phyloP scores from a whole-genome alignment of 2,888 invertebrate genomes.

The Cheilosia pagana region DNA sequence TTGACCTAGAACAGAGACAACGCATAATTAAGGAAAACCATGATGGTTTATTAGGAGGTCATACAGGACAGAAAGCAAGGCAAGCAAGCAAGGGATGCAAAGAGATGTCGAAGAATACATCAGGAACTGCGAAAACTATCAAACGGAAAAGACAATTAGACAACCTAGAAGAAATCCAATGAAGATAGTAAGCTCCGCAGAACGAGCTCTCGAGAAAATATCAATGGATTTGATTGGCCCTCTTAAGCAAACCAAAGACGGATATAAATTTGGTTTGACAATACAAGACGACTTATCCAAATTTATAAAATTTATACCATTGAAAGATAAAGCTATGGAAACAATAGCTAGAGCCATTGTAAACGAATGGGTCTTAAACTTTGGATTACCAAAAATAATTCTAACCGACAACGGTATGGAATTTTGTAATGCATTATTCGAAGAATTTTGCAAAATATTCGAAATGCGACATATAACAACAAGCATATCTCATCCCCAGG shows the following conservation, averaged over 20 bases:
- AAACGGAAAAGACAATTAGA: slow-evolving; percentile 35
- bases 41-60: slow-evolving; percentile 46
- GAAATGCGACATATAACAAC: slow-evolving; percentile 37
- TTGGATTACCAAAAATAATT: slow-evolving; percentile 16
- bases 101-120: slow-evolving; percentile 28
- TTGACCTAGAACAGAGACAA: slow-evolving; percentile 27
- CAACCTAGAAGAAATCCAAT: slow-evolving; percentile 30
- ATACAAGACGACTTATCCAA: neutral
- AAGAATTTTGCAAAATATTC: slow-evolving; percentile 13
- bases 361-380: slow-evolving; percentile 20
- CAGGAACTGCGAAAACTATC: slow-evolving; percentile 22
- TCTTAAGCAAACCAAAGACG: slow-evolving; percentile 28
- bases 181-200: slow-evolving; percentile 41
- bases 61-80: slow-evolving; percentile 48
- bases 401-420: slow-evolving; percentile 25
- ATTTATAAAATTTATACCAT: slow-evolving; percentile 7
- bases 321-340: slow-evolving; percentile 3
- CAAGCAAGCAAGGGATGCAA: slow-evolving; percentile 38
- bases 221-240: slow-evolving; percentile 45
- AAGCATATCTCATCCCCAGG: slow-evolving; percentile 40
- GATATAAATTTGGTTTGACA: slow-evolving; percentile 33
- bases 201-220: slow-evolving; percentile 45
- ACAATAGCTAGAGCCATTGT: neutral
- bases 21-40: slow-evolving; percentile 47
- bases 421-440: slow-evolving; percentile 26